Conservation (phyloP, 2,113 vertebrate species). For the Arothron firmamentum region DNA sequence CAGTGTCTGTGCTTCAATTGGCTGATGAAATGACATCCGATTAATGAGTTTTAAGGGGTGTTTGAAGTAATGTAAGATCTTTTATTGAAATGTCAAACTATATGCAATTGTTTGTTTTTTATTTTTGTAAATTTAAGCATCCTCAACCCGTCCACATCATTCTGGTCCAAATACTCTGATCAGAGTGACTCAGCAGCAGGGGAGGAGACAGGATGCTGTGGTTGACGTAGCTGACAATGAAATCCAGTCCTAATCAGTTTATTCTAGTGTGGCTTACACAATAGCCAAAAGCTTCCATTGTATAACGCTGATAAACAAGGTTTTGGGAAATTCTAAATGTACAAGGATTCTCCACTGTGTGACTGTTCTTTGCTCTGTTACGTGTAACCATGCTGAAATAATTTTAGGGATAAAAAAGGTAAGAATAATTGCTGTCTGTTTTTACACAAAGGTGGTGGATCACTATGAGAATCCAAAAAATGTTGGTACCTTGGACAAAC, state of each 20-base stretch:
- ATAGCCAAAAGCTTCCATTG: slow-evolving; percentile 9
- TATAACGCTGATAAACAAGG: slow-evolving; percentile 12
- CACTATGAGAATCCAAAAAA: slow-evolving; percentile 98
- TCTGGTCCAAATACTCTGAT: slow-evolving; percentile 1
- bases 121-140: background rate
- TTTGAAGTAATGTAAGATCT: background rate
- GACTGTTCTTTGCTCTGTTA: background rate
- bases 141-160: background rate
- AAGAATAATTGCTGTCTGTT: background rate
- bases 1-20: slow-evolving; percentile 21
- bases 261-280: slow-evolving; percentile 27
- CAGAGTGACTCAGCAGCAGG: slow-evolving; percentile 60
- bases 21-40: slow-evolving; percentile 11
- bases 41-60: slow-evolving; percentile 16
- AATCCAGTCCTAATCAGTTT: slow-evolving; percentile 43
- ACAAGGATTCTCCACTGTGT: too few species aligned
- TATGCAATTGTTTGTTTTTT: too few species aligned
- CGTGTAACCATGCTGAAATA: background rate
- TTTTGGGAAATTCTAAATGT: background rate
- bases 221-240: slow-evolving; percentile 26
- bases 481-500: slow-evolving; percentile 89
- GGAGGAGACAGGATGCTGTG: slow-evolving; percentile 16
- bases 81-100: background rate
- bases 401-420: background rate
- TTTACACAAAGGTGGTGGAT: slow-evolving; percentile 85